These are phyloP conservation scores for Lamprologus lemairii DNA, from an alignment of 2,113 vertebrate species.

Conservation along the genomic window DNA sequence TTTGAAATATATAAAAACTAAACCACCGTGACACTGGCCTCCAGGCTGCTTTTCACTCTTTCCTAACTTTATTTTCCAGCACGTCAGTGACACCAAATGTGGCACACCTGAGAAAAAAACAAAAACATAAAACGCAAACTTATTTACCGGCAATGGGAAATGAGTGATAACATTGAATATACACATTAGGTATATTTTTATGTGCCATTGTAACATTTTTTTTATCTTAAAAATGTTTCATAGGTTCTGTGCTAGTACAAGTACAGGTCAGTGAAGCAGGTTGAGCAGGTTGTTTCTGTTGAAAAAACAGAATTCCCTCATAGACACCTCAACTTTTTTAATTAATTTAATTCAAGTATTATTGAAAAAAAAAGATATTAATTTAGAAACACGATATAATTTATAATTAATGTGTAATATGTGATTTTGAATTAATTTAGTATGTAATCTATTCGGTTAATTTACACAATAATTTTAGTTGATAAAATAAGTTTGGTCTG, in stretches of 20 bases:
- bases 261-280: neutral
- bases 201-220: neutral
- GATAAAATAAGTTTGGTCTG: neutral
- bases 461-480: neutral
- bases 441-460: neutral
- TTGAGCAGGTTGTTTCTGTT: neutral
- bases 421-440: neutral
- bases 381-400: neutral
- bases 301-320: neutral
- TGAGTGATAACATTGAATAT: neutral
- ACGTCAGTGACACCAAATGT: neutral
- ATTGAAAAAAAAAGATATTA: neutral
- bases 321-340: neutral
- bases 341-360: neutral
- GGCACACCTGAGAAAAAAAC: neutral
- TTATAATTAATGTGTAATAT: neutral
- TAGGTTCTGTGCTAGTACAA: neutral
- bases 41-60: neutral
- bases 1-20: neutral
- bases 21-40: neutral
- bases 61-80: neutral
- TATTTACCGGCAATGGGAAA: neutral
- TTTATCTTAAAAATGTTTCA: neutral
- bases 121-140: neutral
- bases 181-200: neutral